Conservation (phyloP, 2,797 vertebrate genomes). For the Fringilla coelebs region DNA sequence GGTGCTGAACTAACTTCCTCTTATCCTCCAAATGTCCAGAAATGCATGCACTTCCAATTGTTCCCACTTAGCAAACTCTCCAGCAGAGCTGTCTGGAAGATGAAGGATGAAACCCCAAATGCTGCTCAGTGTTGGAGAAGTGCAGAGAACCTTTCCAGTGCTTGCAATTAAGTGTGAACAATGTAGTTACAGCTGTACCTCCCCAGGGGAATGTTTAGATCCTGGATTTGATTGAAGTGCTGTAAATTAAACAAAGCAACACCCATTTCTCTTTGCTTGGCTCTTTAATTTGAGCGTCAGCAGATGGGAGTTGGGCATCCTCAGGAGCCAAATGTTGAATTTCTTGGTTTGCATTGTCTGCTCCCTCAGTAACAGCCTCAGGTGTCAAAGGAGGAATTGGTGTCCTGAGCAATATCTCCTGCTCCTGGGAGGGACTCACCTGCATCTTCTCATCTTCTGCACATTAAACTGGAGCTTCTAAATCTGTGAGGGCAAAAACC, state of each 20-base stretch:
- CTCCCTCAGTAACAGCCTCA: background rate
- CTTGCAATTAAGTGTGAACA: background rate
- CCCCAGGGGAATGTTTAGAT: background rate
- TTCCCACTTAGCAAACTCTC: background rate
- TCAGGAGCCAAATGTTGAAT: background rate
- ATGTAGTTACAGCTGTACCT: background rate
- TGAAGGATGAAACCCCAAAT: background rate
- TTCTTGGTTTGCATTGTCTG: background rate
- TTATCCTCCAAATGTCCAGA: background rate
- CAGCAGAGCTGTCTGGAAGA: background rate
- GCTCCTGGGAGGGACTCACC: background rate
- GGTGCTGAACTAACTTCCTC: background rate
- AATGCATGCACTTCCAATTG: background rate
- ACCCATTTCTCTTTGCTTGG: background rate
- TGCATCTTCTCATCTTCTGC: background rate
- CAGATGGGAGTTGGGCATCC: background rate
- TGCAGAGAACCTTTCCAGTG: background rate
- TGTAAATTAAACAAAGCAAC: conserved; percentile 16
- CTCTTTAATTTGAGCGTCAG: background rate
- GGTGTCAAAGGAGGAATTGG: background rate
- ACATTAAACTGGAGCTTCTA: background rate
- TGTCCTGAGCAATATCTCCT: rapidly evolving
- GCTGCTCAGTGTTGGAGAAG: background rate
- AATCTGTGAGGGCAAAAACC: rapidly evolving
- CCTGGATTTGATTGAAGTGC: background rate